A percentile compares a stretch with the other conserved stretches of the same genome.
phyloP scores from a whole-genome alignment of 2,888 invertebrate species.

The Dicyrtoma fusca region DNA sequence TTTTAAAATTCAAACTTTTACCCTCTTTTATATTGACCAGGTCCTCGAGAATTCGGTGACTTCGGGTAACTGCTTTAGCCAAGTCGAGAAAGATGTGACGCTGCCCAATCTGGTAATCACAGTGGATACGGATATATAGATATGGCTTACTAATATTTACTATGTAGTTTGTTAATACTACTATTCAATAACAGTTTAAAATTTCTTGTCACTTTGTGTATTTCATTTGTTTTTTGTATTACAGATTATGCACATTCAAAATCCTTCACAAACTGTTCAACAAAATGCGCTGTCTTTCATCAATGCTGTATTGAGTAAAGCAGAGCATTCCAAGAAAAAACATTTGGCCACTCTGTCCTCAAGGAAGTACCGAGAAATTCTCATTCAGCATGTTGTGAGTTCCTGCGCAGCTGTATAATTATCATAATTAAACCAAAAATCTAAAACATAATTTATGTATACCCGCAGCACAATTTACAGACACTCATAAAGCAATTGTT shows the following conservation, averaged over 20 bases:
- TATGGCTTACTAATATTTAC: not conserved
- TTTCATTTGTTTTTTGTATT: conserved; percentile 1
- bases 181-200: too few relatives aligned
- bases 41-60: conserved; percentile 50
- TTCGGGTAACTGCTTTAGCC: conserved; percentile 57
- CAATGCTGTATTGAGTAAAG: conserved; percentile 88
- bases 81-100: conserved; percentile 85
- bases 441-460: too few relatives aligned
- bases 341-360: conserved; percentile 81
- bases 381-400: conserved; percentile 76
- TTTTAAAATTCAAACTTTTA: not conserved
- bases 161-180: too few relatives aligned
- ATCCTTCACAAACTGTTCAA: conserved; percentile 73
- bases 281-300: conserved; percentile 93
- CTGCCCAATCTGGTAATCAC: conserved; percentile 75
- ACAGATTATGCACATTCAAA: conserved; percentile 49
- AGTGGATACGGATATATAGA: not conserved
- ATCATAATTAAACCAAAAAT: too few relatives aligned
- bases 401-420: too few relatives aligned
- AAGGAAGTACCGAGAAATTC: conserved; percentile 80
- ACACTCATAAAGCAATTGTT: too few relatives aligned
- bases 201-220: too few relatives aligned
- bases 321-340: conserved; percentile 76
- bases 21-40: conserved; percentile 26
- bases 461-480: too few relatives aligned